Base-by-base conservation (phyloP, 2,797 vertebrate species). In the Mycteria americana region DNA sequence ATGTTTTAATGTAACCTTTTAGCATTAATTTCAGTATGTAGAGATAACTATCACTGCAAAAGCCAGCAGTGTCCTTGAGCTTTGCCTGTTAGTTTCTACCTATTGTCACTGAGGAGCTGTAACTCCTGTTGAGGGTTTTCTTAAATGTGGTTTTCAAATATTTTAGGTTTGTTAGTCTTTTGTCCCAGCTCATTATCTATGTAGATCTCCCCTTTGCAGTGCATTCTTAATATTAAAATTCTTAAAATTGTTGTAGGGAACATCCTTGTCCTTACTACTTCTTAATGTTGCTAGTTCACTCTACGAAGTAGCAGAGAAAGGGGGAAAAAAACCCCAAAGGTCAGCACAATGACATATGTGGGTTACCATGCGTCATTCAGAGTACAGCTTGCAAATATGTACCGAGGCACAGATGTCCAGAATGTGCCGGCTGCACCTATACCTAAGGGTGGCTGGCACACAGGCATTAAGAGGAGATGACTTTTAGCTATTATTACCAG, bases 331-430 rank as follows among this genome's bases (percentile, higher is more conserved):
- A 0, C 0, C 33, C 8, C 28, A 39, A 41, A 75, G 30, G 10
- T 74, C 43, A 84, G 9, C 59, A 62, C 18, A 56, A 7, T 64
- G 37, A 35, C 11, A 12, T 19, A 24, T 9, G 14, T 31, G 41
- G n/a, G 46, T 81, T 2, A 0, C 19, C 21, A 43, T 7, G 3
- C 2, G 1, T 75, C 19, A 17, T 21, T 51, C 18, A 43, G 39
- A 67, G 41, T 10, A 46, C 4, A 78, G 7, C 10, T 75, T 85
- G 50, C 57, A 94, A 69, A 75, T 85, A 62, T 9, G 2, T 45
- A 54, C 39, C 0, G 11, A 80, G 39, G 30, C 65, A 88, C 19
- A 45, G 69, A 59, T 39, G n/a, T 27, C 33, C 68, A 59, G 57
- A 33, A 43, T 33, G 16, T 65, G 33, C 18, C 4, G 7, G 23